phyloP scores from a whole-genome alignment of 2,888 invertebrate species.

The Dyspetes luteomarginatus region DNA sequence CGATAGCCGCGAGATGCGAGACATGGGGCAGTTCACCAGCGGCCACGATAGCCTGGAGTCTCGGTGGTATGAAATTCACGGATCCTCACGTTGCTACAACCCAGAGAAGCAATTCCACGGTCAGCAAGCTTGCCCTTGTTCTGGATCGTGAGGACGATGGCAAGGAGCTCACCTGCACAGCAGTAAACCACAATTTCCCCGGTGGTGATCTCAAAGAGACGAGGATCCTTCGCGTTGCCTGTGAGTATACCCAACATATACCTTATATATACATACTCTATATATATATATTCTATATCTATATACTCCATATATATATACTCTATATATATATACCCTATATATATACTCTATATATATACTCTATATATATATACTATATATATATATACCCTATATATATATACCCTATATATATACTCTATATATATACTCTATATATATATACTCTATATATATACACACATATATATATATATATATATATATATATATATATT shows the following conservation, averaged over 20 bases:
- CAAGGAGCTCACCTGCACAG: constrained; percentile 91
- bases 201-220: constrained; percentile 92
- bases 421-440: neutral
- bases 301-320: neutral
- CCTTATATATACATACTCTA: neutral
- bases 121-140: constrained; percentile 88
- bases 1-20: constrained; percentile 90
- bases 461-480: neutral
- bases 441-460: neutral
- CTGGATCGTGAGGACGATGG: constrained; percentile 92
- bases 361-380: too few relatives aligned
- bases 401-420: too few relatives aligned
- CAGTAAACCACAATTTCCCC: constrained; percentile 94
- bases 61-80: constrained; percentile 88
- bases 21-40: constrained; percentile 93
- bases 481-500: constrained; percentile 12
- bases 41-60: constrained; percentile 92
- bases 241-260: constrained; percentile 86
- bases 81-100: constrained; percentile 87
- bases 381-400: too few relatives aligned
- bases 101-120: constrained; percentile 87
- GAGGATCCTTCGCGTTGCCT: constrained; percentile 91
- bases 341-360: too few relatives aligned
- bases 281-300: neutral
- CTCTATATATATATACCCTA: neutral